These are phyloP conservation scores for Theocolax elegans DNA, from an alignment of 1,140 invertebrate genomes.

Conservation along the genomic window DNA sequence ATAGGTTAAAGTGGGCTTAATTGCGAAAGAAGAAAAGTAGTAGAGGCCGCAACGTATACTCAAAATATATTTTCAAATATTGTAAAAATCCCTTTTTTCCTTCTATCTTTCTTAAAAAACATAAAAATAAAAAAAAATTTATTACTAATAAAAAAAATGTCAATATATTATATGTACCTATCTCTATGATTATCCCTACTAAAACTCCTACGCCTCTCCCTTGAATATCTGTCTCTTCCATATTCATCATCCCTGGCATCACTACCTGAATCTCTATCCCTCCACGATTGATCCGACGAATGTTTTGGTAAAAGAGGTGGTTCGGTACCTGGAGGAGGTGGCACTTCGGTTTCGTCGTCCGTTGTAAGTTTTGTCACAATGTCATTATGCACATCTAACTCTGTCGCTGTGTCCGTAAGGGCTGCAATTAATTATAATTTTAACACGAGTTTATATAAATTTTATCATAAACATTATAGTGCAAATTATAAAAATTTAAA, in stretches of 20 bases:
- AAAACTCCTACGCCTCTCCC: slow-evolving; percentile 61
- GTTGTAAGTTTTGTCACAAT: slow-evolving; percentile 50
- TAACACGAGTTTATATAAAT: background rate
- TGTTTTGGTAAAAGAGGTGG: slow-evolving; percentile 61
- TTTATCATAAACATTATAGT: too few species aligned
- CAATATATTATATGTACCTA: slow-evolving; percentile 46
- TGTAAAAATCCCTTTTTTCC: too few species aligned
- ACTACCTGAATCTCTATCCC: slow-evolving; percentile 15
- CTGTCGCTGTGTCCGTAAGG: slow-evolving; percentile 52
- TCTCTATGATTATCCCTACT: slow-evolving; percentile 63
- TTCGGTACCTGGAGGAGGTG: slow-evolving; percentile 65
- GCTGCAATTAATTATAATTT: slow-evolving; percentile 45
- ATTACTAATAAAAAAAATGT: slow-evolving; percentile 2
- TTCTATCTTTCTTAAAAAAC: too few species aligned
- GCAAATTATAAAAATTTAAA: background rate
- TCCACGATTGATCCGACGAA: slow-evolving; percentile 28
- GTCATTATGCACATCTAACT: slow-evolving; percentile 53
- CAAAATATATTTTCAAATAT: too few species aligned
- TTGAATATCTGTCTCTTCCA: slow-evolving; percentile 53
- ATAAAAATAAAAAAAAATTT: background rate
- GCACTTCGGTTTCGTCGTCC: slow-evolving; percentile 62
- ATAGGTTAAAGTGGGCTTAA: too few species aligned
- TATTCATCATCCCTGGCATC: slow-evolving; percentile 42
- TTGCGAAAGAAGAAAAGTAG: too few species aligned
- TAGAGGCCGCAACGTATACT: too few species aligned